phyloP scores from a whole-genome alignment of 1,140 invertebrate genomes.

The Nylanderia fulva region DNA sequence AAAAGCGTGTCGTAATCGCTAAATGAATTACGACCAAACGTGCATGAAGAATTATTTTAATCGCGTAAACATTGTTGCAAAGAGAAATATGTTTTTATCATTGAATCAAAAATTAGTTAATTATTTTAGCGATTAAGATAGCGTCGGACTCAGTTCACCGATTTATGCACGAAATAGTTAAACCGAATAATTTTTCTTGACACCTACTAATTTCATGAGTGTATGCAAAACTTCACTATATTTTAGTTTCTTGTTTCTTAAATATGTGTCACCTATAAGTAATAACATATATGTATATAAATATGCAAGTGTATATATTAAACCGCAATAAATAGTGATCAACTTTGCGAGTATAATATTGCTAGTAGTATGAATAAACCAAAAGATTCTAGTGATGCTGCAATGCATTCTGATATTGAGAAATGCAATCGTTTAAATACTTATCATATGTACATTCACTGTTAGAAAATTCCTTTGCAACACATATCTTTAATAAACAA shows the following conservation, averaged over 20 bases:
- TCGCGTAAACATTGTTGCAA: background rate
- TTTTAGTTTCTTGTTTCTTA: slow-evolving; percentile 29
- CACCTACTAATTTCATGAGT: slow-evolving; percentile 27
- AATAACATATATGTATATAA: slow-evolving; percentile 24
- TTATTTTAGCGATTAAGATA: slow-evolving; percentile 19
- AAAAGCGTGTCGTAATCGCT: background rate
- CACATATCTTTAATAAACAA: background rate
- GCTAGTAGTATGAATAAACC: slow-evolving; percentile 30
- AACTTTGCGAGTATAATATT: slow-evolving; percentile 28
- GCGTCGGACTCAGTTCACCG: background rate
- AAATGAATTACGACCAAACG: background rate
- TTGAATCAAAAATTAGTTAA: slow-evolving; percentile 21
- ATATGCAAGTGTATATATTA: slow-evolving; percentile 46
- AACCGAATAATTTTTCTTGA: background rate
- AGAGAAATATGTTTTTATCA: background rate
- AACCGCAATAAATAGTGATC: slow-evolving; percentile 27
- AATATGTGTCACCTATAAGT: slow-evolving; percentile 25
- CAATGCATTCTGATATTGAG: background rate
- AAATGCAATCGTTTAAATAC: background rate
- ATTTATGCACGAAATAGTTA: slow-evolving; percentile 3
- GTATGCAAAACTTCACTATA: background rate
- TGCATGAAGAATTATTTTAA: background rate
- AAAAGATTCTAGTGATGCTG: slow-evolving; percentile 43
- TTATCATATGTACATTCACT: background rate
- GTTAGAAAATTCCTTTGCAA: slow-evolving; percentile 3